phyloP scores from a whole-genome alignment of 2,797 vertebrate genomes.

The Acanthurus leucopareius region DNA sequence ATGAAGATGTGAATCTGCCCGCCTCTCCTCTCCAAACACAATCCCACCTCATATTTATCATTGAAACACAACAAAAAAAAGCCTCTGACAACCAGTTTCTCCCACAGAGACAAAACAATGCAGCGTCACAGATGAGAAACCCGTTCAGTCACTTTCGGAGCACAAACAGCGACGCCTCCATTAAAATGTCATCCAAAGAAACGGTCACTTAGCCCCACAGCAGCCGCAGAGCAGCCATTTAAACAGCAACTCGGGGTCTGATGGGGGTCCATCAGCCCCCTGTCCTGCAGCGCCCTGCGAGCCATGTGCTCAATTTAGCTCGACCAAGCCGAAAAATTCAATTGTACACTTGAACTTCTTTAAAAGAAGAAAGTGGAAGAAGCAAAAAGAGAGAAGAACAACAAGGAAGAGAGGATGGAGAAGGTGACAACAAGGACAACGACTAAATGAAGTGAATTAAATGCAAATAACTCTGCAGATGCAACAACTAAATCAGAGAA shows the following conservation, averaged over 20 bases:
- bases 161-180: neutral
- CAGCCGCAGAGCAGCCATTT: neutral
- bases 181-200: conserved; percentile 9
- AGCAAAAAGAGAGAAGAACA: neutral
- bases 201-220: neutral
- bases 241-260: neutral
- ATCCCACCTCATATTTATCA: neutral
- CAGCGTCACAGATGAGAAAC: conserved; percentile 2
- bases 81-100: conserved; percentile 12
- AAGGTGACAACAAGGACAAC: neutral
- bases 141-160: conserved; percentile 5
- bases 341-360: neutral
- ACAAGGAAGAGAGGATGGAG: neutral
- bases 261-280: neutral
- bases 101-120: conserved; percentile 1
- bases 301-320: neutral
- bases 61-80: neutral
- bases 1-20: neutral
- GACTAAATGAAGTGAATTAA: too few relatives aligned
- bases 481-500: too few relatives aligned
- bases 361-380: neutral
- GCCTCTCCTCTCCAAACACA: neutral
- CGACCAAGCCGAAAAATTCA: neutral
- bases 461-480: too few relatives aligned
- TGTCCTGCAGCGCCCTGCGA: neutral